Evolutionary conservation across 2,797 vertebrate species (phyloP), one percentile per base, ranked within the genome.

Genomic region (Urophycis tenuis): DNA sequence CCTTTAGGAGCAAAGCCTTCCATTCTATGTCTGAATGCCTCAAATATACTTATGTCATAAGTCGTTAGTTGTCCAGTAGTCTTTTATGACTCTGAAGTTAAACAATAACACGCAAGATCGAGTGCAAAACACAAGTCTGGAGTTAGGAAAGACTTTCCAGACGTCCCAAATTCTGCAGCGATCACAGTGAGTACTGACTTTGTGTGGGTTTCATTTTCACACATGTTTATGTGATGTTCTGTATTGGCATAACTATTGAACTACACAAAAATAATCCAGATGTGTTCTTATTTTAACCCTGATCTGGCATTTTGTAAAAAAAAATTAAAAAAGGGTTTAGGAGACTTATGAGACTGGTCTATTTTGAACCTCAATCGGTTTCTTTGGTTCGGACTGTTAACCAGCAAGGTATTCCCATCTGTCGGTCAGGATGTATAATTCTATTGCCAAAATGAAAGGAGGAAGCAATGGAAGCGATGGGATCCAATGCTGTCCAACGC

Each of bases 371-470:
- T 53, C n/a, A 60, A 60, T 60, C 22, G 1, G 10, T 5, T 60
- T 60, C 6, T 60, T 60, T 60, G 3, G 53, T 60, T 60, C 6
- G 22, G 53, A 25, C 53, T 25, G 22, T 25, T 25, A 60, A n/a
- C 22, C 53, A 60, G 53, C 53, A 60, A 81, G 49, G 79, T 77
- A 74, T 79, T 74, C 72, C 69, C 77, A 29, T 74, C 70, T 75
- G 29, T 74, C 79, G 2, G 53, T 60, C 53, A 73, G 39, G 34
- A 75, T 72, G 70, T 72, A 71, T 73, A 73, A 84, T 74, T 64
- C 8, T 35, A 72, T 41, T 75, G 74, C 33, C 73, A 79, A 75
- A 74, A 45, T n/a, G n/a, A 73, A 36, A 74, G 77, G 76, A 72
- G 72, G 75, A 77, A 75, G 76, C 64, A 81, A 35, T 33, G 53